Evolutionary conservation across 2,113 vertebrate species (phyloP).

Genomic region (Chrysochloris asiatica): DNA sequence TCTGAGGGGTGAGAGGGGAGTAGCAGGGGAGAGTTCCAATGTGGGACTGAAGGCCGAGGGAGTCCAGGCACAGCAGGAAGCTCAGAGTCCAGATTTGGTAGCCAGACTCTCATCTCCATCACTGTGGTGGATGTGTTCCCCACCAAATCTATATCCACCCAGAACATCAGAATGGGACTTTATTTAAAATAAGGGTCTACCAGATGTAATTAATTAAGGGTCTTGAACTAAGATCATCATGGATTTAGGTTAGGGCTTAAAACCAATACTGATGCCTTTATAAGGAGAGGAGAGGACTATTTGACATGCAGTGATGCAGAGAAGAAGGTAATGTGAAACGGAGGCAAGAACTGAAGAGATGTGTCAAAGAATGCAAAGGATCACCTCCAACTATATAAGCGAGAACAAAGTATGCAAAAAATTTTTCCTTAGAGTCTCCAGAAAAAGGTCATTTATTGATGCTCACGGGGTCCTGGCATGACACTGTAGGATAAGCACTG

Average conservation of each 20-base stretch:
- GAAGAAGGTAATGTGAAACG: background rate
- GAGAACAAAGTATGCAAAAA: no score
- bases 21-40: background rate
- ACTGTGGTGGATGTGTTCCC: background rate
- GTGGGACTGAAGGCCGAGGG: background rate
- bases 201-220: background rate
- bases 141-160: background rate
- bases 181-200: background rate
- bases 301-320: background rate
- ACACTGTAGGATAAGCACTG: no score
- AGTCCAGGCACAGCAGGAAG: fast-evolving
- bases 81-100: background rate
- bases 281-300: background rate
- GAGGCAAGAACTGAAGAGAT: background rate
- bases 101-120: background rate
- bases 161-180: background rate
- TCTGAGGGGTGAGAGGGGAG: background rate
- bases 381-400: background rate
- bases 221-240: background rate
- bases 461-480: no score
- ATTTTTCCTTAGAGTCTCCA: background rate
- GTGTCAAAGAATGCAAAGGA: background rate
- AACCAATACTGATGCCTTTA: background rate
- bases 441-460: background rate
- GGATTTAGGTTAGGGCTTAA: background rate